phyloP scores from a whole-genome alignment of 1,140 invertebrate genomes.

The Drosophila melanica region DNA sequence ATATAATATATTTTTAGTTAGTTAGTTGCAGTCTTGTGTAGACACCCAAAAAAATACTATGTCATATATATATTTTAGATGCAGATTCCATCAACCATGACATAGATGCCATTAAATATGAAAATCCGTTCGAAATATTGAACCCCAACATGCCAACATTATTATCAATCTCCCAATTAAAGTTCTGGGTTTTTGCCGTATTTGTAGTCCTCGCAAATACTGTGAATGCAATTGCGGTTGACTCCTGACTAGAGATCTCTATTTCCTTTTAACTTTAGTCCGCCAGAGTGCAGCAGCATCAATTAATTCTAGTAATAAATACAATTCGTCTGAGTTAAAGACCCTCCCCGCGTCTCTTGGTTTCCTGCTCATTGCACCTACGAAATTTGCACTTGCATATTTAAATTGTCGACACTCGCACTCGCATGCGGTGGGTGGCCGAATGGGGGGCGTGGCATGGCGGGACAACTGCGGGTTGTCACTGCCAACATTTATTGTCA shows the following conservation, averaged over 20 bases:
- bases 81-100: no score
- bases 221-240: neutral
- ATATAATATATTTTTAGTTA: no score
- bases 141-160: no score
- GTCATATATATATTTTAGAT: no score
- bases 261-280: neutral
- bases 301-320: constrained; percentile 81
- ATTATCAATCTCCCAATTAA: no score
- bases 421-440: constrained; percentile 51
- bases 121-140: no score
- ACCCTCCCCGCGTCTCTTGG: constrained; percentile 11
- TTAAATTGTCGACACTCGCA: constrained; percentile 44
- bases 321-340: constrained; percentile 43
- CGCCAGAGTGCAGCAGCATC: constrained; percentile 39
- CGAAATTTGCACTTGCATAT: constrained; percentile 63
- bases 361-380: constrained; percentile 71
- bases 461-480: constrained; percentile 34
- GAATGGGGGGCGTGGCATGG: constrained; percentile 13
- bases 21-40: no score
- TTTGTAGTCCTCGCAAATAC: no score
- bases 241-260: neutral
- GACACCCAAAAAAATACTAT: no score
- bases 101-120: no score
- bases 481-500: constrained; percentile 79
- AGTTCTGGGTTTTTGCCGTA: no score